Percentiles rank a stretch among this genome's conserved stretches.
phyloP scores from a whole-genome alignment of 2,113 vertebrate genomes.

The Trematocara nigrifrons region DNA sequence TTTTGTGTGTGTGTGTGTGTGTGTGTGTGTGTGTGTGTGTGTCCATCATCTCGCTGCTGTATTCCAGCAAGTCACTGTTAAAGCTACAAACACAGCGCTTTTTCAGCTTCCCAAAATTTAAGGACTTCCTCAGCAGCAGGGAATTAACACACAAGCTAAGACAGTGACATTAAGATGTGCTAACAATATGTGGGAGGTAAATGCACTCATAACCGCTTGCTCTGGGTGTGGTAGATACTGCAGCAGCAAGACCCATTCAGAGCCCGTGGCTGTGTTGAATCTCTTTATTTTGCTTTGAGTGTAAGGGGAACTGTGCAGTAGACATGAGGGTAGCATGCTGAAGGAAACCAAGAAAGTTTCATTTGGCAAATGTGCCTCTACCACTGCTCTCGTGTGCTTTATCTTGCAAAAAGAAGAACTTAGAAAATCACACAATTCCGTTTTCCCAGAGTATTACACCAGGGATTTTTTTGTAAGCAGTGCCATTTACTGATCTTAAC shows the following conservation, averaged over 20 bases:
- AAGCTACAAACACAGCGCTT: background rate
- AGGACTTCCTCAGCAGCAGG: background rate
- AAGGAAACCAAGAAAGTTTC: background rate
- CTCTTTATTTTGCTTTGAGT: background rate
- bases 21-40: background rate
- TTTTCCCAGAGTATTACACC: background rate
- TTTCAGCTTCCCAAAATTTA: background rate
- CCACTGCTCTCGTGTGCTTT: background rate
- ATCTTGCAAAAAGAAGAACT: background rate
- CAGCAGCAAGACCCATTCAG: constrained; percentile 24
- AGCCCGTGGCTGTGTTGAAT: background rate
- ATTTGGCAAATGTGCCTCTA: background rate
- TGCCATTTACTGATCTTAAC: background rate
- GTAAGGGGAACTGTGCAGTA: background rate
- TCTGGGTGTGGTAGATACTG: constrained; percentile 57
- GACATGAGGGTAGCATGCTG: background rate
- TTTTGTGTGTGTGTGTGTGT: background rate
- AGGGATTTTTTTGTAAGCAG: background rate
- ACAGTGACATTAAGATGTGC: background rate
- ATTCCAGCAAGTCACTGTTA: background rate
- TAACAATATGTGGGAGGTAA: constrained; percentile 6
- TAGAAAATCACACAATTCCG: background rate
- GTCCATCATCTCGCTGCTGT: background rate
- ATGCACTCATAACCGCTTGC: background rate
- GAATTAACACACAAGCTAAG: background rate